Evolutionary conservation across 2,113 vertebrate species (phyloP).

Genomic region (Emydura subglobosa): DNA sequence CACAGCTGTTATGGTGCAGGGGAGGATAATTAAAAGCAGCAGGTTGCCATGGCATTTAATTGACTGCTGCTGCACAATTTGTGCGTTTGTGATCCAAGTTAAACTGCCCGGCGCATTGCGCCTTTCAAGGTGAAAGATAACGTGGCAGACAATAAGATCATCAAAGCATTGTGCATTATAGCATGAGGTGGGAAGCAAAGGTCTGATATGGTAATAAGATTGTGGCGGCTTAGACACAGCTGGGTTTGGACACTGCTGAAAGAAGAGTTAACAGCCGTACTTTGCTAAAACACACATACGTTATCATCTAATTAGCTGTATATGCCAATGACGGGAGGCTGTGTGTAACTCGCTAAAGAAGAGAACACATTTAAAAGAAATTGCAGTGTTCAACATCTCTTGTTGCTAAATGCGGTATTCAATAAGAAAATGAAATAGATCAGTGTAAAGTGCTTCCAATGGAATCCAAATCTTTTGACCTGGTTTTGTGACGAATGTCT

Average conservation of each 20-base stretch:
- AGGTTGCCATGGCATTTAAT: constrained; percentile 80
- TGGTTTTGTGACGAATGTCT: fast-evolving
- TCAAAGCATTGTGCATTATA: constrained; percentile 17
- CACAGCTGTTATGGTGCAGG: constrained; percentile 69
- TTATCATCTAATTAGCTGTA: not conserved
- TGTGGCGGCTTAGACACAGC: not conserved
- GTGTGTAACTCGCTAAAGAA: not conserved
- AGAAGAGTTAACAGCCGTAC: not conserved
- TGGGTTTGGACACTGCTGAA: not conserved
- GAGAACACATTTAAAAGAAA: not conserved
- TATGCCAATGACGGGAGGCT: not conserved
- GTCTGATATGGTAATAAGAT: not conserved
- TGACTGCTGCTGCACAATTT: constrained; percentile 77
- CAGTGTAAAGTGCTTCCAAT: not conserved
- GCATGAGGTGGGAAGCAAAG: not conserved
- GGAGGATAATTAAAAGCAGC: constrained; percentile 79
- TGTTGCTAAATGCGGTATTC: not conserved
- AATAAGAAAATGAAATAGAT: not conserved
- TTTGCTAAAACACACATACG: not conserved
- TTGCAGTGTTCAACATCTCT: fast-evolving
- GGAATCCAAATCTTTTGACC: not conserved
- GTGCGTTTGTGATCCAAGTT: constrained; percentile 72
- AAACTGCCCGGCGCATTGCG: constrained; percentile 36
- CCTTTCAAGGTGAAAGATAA: constrained; percentile 24
- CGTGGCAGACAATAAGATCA: constrained; percentile 31